phyloP scores from a whole-genome alignment of 2,113 vertebrate genomes.

The Smithornis capensis region DNA sequence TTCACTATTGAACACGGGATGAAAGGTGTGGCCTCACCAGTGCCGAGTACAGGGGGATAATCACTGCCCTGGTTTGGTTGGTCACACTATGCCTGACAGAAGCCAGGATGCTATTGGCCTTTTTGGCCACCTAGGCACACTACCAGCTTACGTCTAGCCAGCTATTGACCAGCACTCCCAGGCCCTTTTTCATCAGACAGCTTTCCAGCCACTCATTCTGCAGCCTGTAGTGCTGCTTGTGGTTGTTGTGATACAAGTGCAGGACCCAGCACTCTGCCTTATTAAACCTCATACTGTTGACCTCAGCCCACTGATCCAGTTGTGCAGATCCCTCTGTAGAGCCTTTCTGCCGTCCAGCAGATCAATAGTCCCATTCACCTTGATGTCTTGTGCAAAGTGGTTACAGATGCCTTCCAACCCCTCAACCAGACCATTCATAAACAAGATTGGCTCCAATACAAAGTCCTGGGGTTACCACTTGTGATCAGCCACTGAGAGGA shows the following conservation, averaged over 20 bases:
- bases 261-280: background rate
- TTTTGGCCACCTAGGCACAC: background rate
- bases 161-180: fast-evolving
- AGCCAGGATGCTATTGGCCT: fast-evolving
- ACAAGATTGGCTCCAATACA: fast-evolving
- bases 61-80: background rate
- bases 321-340: background rate
- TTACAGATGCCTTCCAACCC: fast-evolving
- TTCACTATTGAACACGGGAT: background rate
- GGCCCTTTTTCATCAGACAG: background rate
- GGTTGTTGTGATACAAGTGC: background rate
- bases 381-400: background rate
- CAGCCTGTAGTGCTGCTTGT: background rate
- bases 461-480: background rate
- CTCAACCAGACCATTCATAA: background rate
- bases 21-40: background rate
- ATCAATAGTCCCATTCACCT: fast-evolving
- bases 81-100: background rate
- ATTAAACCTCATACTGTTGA: fast-evolving
- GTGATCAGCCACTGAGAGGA: background rate
- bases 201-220: background rate
- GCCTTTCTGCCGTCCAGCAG: background rate
- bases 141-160: background rate
- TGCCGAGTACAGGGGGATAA: background rate
- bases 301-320: fast-evolving